Conservation (phyloP, 1,140 invertebrate species). For the Octopus sinensis region DNA sequence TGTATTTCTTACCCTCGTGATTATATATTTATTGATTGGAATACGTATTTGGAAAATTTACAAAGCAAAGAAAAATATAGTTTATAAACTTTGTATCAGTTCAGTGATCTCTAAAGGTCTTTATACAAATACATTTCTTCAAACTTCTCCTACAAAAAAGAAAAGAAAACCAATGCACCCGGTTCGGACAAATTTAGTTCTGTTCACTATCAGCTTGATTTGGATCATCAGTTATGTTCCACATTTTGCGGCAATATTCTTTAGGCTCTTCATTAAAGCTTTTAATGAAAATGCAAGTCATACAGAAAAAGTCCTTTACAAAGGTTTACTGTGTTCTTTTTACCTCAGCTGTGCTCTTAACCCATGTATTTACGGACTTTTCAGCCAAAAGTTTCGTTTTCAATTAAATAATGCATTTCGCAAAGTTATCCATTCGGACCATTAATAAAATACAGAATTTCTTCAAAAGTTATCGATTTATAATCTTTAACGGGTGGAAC, state of each 20-base stretch:
- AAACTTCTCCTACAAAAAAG: not conserved
- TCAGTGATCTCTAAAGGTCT: not conserved
- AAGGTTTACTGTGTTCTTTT: not conserved
- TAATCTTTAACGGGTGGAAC: no score
- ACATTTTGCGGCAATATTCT: not conserved
- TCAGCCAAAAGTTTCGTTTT: not conserved
- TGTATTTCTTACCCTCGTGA: not conserved
- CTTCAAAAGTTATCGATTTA: no score
- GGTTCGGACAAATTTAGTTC: not conserved
- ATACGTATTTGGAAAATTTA: not conserved
- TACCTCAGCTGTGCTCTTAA: not conserved
- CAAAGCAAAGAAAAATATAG: not conserved
- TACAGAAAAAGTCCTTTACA: not conserved
- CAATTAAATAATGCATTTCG: not conserved
- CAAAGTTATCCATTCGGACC: not conserved
- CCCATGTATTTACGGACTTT: slow-evolving; percentile 4
- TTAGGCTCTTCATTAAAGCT: not conserved
- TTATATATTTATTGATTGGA: not conserved
- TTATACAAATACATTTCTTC: not conserved
- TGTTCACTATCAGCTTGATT: slow-evolving; percentile 2
- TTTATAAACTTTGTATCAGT: not conserved
- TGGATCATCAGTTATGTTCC: slow-evolving; percentile 11
- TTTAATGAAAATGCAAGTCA: not conserved
- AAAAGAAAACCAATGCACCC: not conserved
- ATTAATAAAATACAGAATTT: not conserved